Evolutionary conservation across 1,140 invertebrate species (phyloP).

Genomic region (Teleopsis dalmanni): DNA sequence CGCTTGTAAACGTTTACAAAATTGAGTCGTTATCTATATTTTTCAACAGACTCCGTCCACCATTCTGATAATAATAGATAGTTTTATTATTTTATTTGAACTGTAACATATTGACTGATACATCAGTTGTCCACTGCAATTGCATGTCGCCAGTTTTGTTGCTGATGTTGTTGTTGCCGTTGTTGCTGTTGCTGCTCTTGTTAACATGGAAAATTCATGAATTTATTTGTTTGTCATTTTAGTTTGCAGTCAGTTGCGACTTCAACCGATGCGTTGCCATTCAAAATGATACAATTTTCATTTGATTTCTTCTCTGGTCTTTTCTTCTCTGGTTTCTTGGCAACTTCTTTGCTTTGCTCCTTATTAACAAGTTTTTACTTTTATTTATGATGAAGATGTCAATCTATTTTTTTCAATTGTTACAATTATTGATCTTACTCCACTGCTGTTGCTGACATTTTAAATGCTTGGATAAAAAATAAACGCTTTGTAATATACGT

Average conservation of each 20-base stretch:
- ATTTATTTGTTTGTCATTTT: conserved; percentile 2
- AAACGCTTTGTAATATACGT: too few species aligned
- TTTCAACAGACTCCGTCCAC: too few species aligned
- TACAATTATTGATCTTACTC: conserved; percentile 32
- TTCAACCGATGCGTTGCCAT: neutral
- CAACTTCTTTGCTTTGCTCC: neutral
- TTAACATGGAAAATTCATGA: neutral
- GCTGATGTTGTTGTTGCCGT: neutral
- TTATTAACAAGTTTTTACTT: conserved; percentile 31
- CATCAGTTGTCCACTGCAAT: neutral
- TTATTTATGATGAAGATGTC: conserved; percentile 44
- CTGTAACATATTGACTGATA: neutral
- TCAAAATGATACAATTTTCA: neutral
- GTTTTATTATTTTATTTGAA: conserved; percentile 2
- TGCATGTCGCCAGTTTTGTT: too few species aligned
- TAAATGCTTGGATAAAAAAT: too few species aligned
- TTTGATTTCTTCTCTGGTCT: neutral
- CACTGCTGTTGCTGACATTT: conserved; percentile 6
- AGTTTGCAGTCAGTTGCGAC: neutral
- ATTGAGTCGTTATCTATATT: too few species aligned
- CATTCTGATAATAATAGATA: too few species aligned
- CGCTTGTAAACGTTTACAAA: too few species aligned
- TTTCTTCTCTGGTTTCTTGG: neutral
- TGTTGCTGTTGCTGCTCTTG: neutral
- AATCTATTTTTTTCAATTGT: conserved; percentile 24